Evolutionary conservation across 2,888 invertebrate species (phyloP), one percentile per base, ranked within the genome.

Genomic region (Actias luna): DNA sequence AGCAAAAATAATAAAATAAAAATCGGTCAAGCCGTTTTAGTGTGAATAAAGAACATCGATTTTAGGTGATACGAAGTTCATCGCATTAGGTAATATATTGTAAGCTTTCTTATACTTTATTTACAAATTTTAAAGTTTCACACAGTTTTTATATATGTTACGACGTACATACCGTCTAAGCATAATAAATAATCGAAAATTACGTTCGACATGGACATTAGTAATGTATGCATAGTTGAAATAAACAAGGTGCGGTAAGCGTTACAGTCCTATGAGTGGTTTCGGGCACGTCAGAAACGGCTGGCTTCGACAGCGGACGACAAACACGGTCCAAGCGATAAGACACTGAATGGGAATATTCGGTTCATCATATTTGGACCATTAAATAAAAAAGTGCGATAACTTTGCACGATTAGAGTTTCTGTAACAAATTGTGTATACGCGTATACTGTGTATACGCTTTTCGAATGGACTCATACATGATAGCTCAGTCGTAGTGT

Each of bases 181-280:
- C 16, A 5, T 39, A n/a, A 39, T 39, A 39, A 7, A 42, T 42
- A 25, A 25, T 2, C 22, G 10, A 50, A 25, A 50, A 50, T 25
- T 22, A 29, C 55, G 16, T n/a, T 29, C 16, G 16, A 8, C 59
- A 59, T 35, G 36, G 22, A 59, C 22, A 36, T 35, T 59, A 59
- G 36, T 35, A 18, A 16, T 55, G 55, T 55, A 55, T 55, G 55
- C 29, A n/a, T 29, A 55, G 55, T 55, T n/a, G 2, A 55, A 29
- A 33, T 18, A 36, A 33, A 62, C 31, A 29, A 55, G 62, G 62
- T 31, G 62, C 18, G 62, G 62, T 16, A 16, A 22, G 33, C 25
- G 31, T 42, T 57, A 42, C 50, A 42, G 46, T 22, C 31, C 46
- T 46, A 55, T 61, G 62, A 27, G 60, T 60, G 4, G 27, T 36